Percentiles rank a stretch among this genome's conserved stretches.
Conservation (phyloP, 2,888 invertebrate species). For the Ptilodon capucinus region DNA sequence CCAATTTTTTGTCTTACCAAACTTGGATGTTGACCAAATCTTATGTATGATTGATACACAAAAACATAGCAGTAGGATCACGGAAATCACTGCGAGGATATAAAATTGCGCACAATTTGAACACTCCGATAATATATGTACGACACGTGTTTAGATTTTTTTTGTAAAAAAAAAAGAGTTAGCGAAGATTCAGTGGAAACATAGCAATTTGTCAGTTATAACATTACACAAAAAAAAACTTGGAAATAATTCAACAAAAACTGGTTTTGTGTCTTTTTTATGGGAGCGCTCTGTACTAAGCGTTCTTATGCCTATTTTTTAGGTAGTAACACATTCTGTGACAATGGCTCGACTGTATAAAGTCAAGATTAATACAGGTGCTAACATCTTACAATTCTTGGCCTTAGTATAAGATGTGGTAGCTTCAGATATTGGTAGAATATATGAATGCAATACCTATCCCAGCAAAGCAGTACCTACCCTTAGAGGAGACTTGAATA, state of each 20-base stretch:
- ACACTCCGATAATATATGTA: neutral
- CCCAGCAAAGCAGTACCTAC: too few species aligned
- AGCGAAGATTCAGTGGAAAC: neutral
- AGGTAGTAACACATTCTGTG: neutral
- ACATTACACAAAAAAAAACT: neutral
- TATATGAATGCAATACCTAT: too few species aligned
- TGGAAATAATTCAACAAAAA: neutral
- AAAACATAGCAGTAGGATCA: conserved; percentile 27
- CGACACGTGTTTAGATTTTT: neutral
- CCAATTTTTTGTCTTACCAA: conserved; percentile 54
- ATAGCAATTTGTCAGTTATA: neutral
- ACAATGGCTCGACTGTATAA: neutral
- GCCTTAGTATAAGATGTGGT: too few species aligned
- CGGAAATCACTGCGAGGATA: conserved; percentile 12
- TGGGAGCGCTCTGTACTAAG: too few species aligned
- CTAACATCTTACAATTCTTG: too few species aligned
- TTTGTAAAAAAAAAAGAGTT: too few species aligned
- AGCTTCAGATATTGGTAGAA: too few species aligned
- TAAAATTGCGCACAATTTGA: conserved; percentile 7
- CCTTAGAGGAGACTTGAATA: too few species aligned
- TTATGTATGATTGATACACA: conserved; percentile 25
- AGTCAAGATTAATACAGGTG: too few species aligned
- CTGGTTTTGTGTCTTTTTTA: neutral
- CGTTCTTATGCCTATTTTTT: too few species aligned
- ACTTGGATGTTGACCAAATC: conserved; percentile 25